These are phyloP conservation scores for Glomeris maerens DNA, from an alignment of 1,140 invertebrate species.

Conservation along the genomic window DNA sequence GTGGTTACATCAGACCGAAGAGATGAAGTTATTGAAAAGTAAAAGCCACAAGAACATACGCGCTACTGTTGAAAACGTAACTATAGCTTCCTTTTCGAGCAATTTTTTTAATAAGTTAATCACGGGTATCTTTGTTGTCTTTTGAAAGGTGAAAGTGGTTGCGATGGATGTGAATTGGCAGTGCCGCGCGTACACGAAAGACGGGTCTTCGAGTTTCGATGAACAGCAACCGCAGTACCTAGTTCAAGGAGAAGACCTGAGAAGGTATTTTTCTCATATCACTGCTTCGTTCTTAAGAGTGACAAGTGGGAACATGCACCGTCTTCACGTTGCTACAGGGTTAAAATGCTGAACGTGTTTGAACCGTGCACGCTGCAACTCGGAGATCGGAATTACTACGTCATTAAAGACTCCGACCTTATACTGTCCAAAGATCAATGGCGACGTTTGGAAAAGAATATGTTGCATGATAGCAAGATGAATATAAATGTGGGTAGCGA, in stretches of 20 bases:
- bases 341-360: conserved; percentile 68
- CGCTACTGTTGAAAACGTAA: conserved; percentile 41
- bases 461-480: background rate
- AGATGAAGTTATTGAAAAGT: conserved; percentile 45
- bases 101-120: conserved; percentile 1
- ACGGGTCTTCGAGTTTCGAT: conserved; percentile 17
- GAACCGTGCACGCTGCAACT: conserved; percentile 77
- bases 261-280: conserved; percentile 33
- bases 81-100: background rate
- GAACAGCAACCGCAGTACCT: conserved; percentile 50
- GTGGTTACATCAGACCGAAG: conserved; percentile 60
- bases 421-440: conserved; percentile 42
- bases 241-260: conserved; percentile 57
- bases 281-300: too few species aligned
- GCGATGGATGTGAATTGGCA: conserved; percentile 64
- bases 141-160: conserved; percentile 37
- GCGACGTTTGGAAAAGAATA: conserved; percentile 30
- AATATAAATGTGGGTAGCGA: too few species aligned
- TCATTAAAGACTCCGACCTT: conserved; percentile 41
- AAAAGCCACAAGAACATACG: conserved; percentile 39
- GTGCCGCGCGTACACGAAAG: conserved; percentile 52
- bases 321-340: conserved; percentile 26
- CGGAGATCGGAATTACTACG: conserved; percentile 61
- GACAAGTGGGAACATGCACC: background rate
- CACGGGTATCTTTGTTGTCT: conserved; percentile 6